Evolutionary conservation across 2,888 invertebrate genomes (phyloP).

Genomic region (Drosophila formosana): DNA sequence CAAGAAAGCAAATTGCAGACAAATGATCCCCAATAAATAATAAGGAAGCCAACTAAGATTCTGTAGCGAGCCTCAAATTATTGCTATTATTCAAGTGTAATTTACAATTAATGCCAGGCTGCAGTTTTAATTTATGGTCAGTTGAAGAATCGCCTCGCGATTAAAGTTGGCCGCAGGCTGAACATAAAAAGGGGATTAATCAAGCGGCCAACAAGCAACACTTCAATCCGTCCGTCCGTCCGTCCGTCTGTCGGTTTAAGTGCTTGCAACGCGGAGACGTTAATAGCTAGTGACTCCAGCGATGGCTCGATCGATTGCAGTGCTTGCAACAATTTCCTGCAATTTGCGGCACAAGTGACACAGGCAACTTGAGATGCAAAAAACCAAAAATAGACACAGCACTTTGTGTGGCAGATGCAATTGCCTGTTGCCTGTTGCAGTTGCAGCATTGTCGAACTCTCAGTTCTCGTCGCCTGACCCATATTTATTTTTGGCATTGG

Average conservation of each 20-base stretch:
- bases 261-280: background rate
- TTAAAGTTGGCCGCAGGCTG: background rate
- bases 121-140: background rate
- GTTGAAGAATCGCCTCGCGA: background rate
- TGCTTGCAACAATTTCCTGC: slow-evolving; percentile 34
- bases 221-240: background rate
- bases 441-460: slow-evolving; percentile 39
- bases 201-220: background rate
- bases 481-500: slow-evolving; percentile 76
- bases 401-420: slow-evolving; percentile 21
- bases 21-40: no score
- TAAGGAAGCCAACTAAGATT: no score
- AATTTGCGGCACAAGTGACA: slow-evolving; percentile 35
- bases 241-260: background rate
- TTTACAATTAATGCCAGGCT: background rate
- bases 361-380: slow-evolving; percentile 21
- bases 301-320: slow-evolving; percentile 18
- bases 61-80: no score
- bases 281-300: slow-evolving; percentile 5
- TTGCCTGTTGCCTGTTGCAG: slow-evolving; percentile 35
- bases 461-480: slow-evolving; percentile 60
- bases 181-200: background rate
- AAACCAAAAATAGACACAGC: slow-evolving; percentile 42
- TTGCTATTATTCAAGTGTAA: background rate
- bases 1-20: no score